Base-by-base conservation (phyloP, 2,113 vertebrate species). In the Drymodes brunneopygia region DNA sequence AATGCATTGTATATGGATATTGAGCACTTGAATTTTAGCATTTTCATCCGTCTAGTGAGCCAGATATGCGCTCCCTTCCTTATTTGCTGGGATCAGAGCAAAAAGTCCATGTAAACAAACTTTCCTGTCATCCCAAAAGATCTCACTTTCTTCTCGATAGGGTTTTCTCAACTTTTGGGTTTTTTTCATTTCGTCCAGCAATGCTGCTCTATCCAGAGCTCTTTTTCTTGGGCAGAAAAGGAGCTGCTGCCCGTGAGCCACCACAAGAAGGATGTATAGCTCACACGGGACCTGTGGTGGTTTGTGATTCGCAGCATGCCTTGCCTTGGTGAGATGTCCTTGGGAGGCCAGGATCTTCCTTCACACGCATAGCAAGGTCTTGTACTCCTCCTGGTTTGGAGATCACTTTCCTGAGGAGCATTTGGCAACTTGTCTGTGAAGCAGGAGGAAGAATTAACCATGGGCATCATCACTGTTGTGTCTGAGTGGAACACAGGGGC, bases 291-390 rank as follows among this genome's bases (percentile, higher is more conserved):
- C 53, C 47, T 10, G 3, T 36, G n/a, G 66, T 58, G 86, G 64
- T 38, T 42, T 72, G 23, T 3, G 6, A 73, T 78, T 86, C 0
- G 0, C 71, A 82, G 77, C 56, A 24, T 8, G 35, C 8, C 1
- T 44, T 72, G 33, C 56, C 91, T 74, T 60, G 70, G 36, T 27
- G 71, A 77, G 85, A 90, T 92, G 66, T 64, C 79, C 64, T 88
- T 73, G 79, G 81, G 74, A 28, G 66, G 51, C 36, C 70, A 67
- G 70, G 42, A 64, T 38, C 70, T 90, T 79, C 85, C 45, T 69
- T 65, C 51, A 36, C 47, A 35, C 31, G 15, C 56, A 51, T 20
- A 81, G 31, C 50, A 47, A 75, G 58, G 82, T 86, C 92, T 53
- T 48, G 65, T 67, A 25, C 28, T 73, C 56, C 65, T 94, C 47